A percentile compares a stretch with the other conserved stretches of the same genome.
Conservation (phyloP, 64 coral and sea anemone genomes). For the Dendrophyllia cribrosa region DNA sequence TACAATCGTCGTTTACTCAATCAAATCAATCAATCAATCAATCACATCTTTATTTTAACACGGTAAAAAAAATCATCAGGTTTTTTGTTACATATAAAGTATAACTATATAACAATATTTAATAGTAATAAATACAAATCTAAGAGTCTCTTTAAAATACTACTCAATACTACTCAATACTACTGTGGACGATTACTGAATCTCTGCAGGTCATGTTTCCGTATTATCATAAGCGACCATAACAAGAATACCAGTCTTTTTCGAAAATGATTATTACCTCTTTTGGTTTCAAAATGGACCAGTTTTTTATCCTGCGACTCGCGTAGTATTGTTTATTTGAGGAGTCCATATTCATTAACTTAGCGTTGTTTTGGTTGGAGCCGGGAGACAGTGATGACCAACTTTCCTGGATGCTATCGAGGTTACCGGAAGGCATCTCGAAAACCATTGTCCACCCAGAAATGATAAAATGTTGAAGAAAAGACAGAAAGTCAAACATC, state of each 20-base stretch:
- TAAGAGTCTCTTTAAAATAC: too few relatives aligned
- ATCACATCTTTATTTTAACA: too few relatives aligned
- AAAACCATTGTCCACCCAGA: slow-evolving; percentile 20
- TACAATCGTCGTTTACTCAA: too few relatives aligned
- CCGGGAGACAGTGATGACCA: background rate
- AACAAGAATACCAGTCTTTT: background rate
- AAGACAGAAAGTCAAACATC: background rate
- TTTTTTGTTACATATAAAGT: too few relatives aligned
- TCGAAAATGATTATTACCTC: background rate
- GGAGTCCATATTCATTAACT: background rate
- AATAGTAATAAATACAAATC: too few relatives aligned
- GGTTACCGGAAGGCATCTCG: background rate
- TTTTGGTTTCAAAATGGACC: background rate
- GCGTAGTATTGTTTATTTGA: background rate
- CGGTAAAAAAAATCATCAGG: too few relatives aligned
- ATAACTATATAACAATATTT: too few relatives aligned
- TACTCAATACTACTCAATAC: too few relatives aligned
- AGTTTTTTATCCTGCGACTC: background rate
- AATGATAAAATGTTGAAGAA: background rate
- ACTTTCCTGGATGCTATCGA: background rate
- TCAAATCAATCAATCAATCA: too few relatives aligned
- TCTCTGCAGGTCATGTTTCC: background rate
- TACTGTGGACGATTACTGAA: background rate
- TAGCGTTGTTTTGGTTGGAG: too few relatives aligned
- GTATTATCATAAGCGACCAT: background rate